Base-by-base conservation (phyloP, 2,888 invertebrate genomes). In the Amphimallon solstitiale region DNA sequence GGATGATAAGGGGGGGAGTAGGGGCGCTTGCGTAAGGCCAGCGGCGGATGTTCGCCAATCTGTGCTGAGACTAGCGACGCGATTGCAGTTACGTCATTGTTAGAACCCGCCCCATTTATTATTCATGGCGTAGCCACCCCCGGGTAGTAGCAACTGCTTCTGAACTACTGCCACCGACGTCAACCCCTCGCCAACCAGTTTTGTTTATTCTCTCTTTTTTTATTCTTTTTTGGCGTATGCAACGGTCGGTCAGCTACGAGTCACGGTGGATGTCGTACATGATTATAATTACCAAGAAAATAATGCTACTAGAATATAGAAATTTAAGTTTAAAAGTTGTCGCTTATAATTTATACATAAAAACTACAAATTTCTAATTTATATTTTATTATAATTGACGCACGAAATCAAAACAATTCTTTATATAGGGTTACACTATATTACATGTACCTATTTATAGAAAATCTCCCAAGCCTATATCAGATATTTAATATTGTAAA, bases 11-110 rank as follows among this genome's bases (percentile, higher is more conserved):
- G 54, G 34, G 49, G 61, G 43, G 45, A 43, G 45, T 43, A 56
- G 62, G 60, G 63, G 67, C 67, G 65, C 65, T 65, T 66, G 70
- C 65, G 68, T 68, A 38, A 48, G 62, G 67, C 35, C 65, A 49
- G 59, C 49, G 63, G 46, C 63, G 63, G 63, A 69, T 69, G 68
- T 69, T 69, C 73, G 73, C 75, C 75, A 75, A 75, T 75, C 75
- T 75, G 74, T 75, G 75, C 74, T 62, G 71, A 69, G 71, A 63
- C 63, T 61, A 70, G 68, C 68, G 71, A 66, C 70, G 73, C 80
- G 81, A 81, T 81, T 81, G 81, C 80, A 80, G 81, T 81, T 81
- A 79, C 81, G 81, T 81, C 82, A 82, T 82, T 82, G 82, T 82
- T 80, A 74, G 74, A 75, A 73, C 74, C 74, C 74, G 74, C 74